These are phyloP conservation scores for Chrysocyon brachyurus DNA, from an alignment of 2,797 vertebrate genomes.

Conservation along the genomic window DNA sequence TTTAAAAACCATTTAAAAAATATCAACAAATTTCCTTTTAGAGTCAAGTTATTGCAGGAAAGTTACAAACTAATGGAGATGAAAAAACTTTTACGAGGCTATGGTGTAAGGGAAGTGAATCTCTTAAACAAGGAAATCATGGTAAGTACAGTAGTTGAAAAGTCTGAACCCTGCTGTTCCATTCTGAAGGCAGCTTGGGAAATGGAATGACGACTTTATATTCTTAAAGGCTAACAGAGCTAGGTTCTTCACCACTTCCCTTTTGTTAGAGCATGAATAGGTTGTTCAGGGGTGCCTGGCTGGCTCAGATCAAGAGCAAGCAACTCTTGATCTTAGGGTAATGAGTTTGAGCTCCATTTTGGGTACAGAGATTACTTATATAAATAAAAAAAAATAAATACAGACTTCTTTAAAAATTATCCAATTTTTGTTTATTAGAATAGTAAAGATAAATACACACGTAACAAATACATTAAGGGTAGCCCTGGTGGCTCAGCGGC, in stretches of 20 bases:
- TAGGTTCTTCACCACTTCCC: not conserved
- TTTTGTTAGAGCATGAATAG: not conserved
- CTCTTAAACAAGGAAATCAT: constrained; percentile 93
- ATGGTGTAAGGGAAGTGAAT: constrained; percentile 96
- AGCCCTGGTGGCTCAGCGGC: too few species aligned
- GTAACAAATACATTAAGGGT: too few species aligned
- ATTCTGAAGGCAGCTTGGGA: not conserved
- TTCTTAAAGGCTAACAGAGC: not conserved
- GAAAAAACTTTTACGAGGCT: constrained; percentile 95
- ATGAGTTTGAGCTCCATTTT: not conserved
- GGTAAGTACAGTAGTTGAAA: constrained; percentile 86
- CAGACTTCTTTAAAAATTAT: not conserved
- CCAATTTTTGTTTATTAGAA: not conserved
- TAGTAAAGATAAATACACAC: not conserved
- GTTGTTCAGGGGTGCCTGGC: not conserved
- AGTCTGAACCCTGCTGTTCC: not conserved
- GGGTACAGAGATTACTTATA: not conserved
- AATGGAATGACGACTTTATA: not conserved
- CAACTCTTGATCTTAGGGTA: not conserved
- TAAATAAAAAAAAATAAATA: not conserved
- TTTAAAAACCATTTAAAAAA: not conserved
- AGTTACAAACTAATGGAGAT: constrained; percentile 97
- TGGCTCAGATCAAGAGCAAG: not conserved
- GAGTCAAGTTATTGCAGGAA: constrained; percentile 95
- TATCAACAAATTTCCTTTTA: constrained; percentile 80